Evolutionary conservation across 2,888 invertebrate species (phyloP), one percentile per base, ranked within the genome.

Genomic region (Machimus atricapillus): DNA sequence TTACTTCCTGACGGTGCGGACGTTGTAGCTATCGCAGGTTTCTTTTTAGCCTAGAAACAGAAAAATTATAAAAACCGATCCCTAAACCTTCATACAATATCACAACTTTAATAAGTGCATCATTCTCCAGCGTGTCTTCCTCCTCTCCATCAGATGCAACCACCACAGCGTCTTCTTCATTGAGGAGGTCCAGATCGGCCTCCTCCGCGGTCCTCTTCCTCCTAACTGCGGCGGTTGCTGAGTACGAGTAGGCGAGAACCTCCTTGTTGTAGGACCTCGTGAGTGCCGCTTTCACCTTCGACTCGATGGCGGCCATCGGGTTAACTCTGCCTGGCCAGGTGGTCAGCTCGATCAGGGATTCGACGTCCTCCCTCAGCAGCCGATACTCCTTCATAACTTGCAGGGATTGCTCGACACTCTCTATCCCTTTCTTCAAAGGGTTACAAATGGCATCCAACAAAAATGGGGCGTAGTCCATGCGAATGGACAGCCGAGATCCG

Each of bases 231-330:
- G 94, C 93, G 74, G 94, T 95, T 90, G 90, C 91, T 12, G 97
- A 95, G 92, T 98, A 98, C 0, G 98, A 97, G 86, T 97, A 94
- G 86, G 96, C 94, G 79, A 95, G 93, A 0, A 95, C 94, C 89
- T 95, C 95, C 92, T 99, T 99, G 92, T 99, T 99, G 92, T 97
- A 98, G 0, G 96, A 94, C 73, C 98, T 95, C 0, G 99, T 99
- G 91, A 99, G 96, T 0, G 98, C 97, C 0, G 98, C 95, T 93
- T 99, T 99, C 0, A 97, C 96, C 93, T 97, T 97, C 16, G 95
- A 94, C 89, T 96, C 96, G 34, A 99, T 94, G 88, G 94, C 92
- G 81, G 95, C 94, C 93, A 97, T 95, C 0, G 96, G 96, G 92
- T 98, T 96, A 89, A 95, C 94, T 90, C 94, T 94, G 58, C 95